Conservation (phyloP, 2,888 invertebrate species). For the Sympetrum striolatum region DNA sequence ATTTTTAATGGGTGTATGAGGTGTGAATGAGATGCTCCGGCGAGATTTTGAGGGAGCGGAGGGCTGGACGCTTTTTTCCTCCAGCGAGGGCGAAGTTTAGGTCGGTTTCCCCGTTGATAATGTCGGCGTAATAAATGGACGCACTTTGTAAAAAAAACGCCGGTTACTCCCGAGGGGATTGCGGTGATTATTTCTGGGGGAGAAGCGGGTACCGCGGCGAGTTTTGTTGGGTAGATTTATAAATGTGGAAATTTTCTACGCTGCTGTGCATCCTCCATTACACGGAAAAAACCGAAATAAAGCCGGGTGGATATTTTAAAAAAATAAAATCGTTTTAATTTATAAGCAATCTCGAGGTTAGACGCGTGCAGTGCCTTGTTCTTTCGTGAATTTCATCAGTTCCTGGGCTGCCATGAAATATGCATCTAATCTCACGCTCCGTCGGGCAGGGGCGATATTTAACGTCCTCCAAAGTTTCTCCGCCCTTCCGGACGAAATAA, state of each 20-base stretch:
- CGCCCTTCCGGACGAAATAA: no score
- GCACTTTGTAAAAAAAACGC: background rate
- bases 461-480: no score
- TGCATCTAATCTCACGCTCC: no score
- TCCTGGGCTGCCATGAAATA: no score
- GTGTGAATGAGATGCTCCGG: background rate
- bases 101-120: background rate
- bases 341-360: no score
- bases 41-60: background rate
- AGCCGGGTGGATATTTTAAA: no score
- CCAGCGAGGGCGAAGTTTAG: background rate
- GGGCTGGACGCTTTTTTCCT: background rate
- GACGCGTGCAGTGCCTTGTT: no score
- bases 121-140: slow-evolving; percentile 22
- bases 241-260: background rate
- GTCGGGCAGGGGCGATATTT: no score
- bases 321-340: no score
- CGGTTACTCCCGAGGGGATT: background rate
- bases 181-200: background rate
- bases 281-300: no score
- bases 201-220: background rate
- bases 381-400: no score
- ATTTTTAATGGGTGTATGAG: background rate
- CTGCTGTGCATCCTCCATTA: background rate
- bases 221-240: background rate